Conservation (phyloP, 2,888 invertebrate species). For the Tetheella fluctuosa region DNA sequence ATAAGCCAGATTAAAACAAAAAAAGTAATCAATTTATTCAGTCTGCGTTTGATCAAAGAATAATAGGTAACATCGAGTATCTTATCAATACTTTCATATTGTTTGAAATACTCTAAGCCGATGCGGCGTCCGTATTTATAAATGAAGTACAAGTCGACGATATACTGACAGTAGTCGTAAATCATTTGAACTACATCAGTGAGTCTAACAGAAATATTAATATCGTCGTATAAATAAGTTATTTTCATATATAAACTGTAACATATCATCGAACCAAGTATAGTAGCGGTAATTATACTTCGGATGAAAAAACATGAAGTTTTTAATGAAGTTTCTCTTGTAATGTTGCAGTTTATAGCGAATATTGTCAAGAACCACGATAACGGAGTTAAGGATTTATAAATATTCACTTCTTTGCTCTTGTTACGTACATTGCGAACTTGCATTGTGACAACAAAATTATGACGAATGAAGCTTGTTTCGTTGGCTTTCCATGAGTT, state of each 20-base stretch:
- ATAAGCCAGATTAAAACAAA: constrained; percentile 50
- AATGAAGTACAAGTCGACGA: constrained; percentile 60
- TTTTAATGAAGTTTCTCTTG: constrained; percentile 20
- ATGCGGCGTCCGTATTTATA: constrained; percentile 59
- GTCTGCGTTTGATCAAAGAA: constrained; percentile 39
- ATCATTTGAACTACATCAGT: constrained; percentile 60
- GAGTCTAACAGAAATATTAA: constrained; percentile 54
- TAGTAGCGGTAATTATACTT: constrained; percentile 28
- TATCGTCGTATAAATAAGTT: constrained; percentile 33
- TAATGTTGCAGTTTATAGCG: constrained; percentile 44
- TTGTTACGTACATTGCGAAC: constrained; percentile 27
- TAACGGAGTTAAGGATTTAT: constrained; percentile 43
- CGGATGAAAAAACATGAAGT: constrained; percentile 25
- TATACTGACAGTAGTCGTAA: constrained; percentile 59
- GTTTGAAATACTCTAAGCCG: constrained; percentile 55
- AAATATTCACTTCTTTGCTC: constrained; percentile 25
- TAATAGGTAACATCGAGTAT: constrained; percentile 49
- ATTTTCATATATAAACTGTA: constrained; percentile 56
- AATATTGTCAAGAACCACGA: constrained; percentile 54
- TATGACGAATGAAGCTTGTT: neutral
- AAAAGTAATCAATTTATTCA: constrained; percentile 43
- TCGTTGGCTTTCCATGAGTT: neutral
- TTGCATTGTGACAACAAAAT: constrained; percentile 15
- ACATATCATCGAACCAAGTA: constrained; percentile 44
- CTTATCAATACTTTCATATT: constrained; percentile 58